Base-by-base conservation (phyloP, 2,888 invertebrate species). In the Hypomecis atomaria region DNA sequence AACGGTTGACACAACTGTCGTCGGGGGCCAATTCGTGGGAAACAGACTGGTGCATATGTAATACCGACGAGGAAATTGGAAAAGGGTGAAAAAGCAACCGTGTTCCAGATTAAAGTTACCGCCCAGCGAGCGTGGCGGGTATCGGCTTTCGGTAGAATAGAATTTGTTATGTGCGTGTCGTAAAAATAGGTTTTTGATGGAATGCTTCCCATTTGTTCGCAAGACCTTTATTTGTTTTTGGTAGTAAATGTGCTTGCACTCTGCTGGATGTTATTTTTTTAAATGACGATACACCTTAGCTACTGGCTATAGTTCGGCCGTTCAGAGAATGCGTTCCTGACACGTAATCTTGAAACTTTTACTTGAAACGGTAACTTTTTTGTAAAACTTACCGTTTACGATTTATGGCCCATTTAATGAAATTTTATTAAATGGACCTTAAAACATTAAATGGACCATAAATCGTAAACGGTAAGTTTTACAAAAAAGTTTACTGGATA, bases 91-190 rank as follows among this genome's bases (percentile, higher is more conserved):
- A 83, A 76, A 73, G 75, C 73, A 69, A 73, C 73, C 64, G 73
- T 75, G 74, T 75, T 73, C 72, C 71, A 73, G 76, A 82, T 84
- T 78, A 76, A 78, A 81, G 78, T 75, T 75, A 76, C 72, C 74
- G 75, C 73, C 76, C 77, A 71, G 72, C 70, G 73, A 70, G 66
- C 74, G 59, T 64, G 58, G 5, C 43, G 56, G 33, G 58, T 55
- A 62, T 66, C 47, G 52, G 50, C n/a, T 52, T 50, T 56, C 56
- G 40, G 38, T 56, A 37, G 58, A 57, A 55, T 59, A 45, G 49
- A 45, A 47, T 59, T 55, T 59, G 55, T 47, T 60, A n/a, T 52
- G 34, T 53, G 63, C 69, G 64, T 70, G 54, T 61, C 43, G 58
- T 34, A 38, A 55, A 48, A 49, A 54, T 13, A 44, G 23, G 34